Evolutionary conservation across 1,140 invertebrate species (phyloP), one percentile per base, ranked within the genome.

Genomic region (Anastatus disparis): DNA sequence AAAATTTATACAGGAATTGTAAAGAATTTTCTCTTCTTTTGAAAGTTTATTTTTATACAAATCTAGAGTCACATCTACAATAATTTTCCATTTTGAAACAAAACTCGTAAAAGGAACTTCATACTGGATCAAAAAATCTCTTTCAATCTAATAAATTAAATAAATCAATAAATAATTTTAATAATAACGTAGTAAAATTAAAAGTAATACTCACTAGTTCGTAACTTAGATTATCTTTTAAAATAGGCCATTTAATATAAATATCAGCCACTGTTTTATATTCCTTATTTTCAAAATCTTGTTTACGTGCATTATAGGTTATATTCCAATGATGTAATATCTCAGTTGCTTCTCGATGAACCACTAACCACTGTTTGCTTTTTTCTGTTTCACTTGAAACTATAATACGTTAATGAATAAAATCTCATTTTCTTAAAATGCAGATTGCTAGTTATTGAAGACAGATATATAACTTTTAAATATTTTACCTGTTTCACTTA

Each of bases 101-200:
- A 52, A 52, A 3, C 10, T 1, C 1, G 3, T 22, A 24, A 52
- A 24, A 12, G 7, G 1, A 26, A 13, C 1, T 7, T 52, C 24
- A 26, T 52, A 26, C 12, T 27, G 22, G 10, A 26, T 52, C 10
- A 27, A 52, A 52, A 52, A 52, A 52, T 52, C 48, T 26, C 17
- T 52, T 26, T 52, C 48, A 52, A 52, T 52, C 48, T 52, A 38
- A 38, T n/a, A n/a, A n/a, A n/a, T n/a, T n/a, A 38, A n/a, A n/a
- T n/a, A n/a, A n/a, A n/a, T n/a, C n/a, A n/a, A n/a, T n/a, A n/a
- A n/a, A n/a, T n/a, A n/a, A n/a, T n/a, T n/a, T n/a, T n/a, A n/a
- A n/a, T n/a, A n/a, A 38, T 7, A 12, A 7, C 12, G 6, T 7
- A 7, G 35, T 38, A 12, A n/a, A n/a, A n/a, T n/a, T n/a, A n/a